Conservation (phyloP, 2,888 invertebrate species). For the Erebia aethiops region DNA sequence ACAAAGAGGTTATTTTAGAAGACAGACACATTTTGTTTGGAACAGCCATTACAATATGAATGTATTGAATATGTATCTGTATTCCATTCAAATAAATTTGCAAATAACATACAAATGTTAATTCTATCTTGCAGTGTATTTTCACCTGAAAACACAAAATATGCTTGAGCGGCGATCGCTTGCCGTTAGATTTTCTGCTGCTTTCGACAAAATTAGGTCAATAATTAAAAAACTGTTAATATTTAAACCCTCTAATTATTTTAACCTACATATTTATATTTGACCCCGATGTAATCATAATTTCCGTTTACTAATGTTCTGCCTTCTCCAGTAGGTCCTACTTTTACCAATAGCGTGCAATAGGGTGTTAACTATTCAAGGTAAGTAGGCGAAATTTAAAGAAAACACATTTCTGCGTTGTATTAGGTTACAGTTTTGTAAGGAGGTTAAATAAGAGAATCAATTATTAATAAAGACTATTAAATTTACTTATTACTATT, state of each 20-base stretch:
- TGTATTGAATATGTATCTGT: too few relatives aligned
- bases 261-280: conserved; percentile 21
- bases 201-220: not conserved
- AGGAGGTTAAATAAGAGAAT: not conserved
- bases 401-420: not conserved
- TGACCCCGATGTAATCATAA: conserved; percentile 16
- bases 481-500: too few relatives aligned
- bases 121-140: too few relatives aligned
- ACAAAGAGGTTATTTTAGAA: too few relatives aligned
- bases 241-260: conserved; percentile 5
- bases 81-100: too few relatives aligned
- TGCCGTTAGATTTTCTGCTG: too few relatives aligned
- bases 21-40: too few relatives aligned
- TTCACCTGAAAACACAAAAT: too few relatives aligned
- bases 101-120: too few relatives aligned
- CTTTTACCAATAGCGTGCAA: conserved; percentile 12
- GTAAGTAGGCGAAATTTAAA: conserved; percentile 19
- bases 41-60: too few relatives aligned
- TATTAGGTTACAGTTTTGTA: not conserved
- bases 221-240: not conserved
- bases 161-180: too few relatives aligned
- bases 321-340: not conserved
- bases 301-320: conserved; percentile 12
- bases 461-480: too few relatives aligned
- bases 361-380: conserved; percentile 11